Evolutionary conservation across 2,888 invertebrate species (phyloP).

Genomic region (Zeuzera pyrina): DNA sequence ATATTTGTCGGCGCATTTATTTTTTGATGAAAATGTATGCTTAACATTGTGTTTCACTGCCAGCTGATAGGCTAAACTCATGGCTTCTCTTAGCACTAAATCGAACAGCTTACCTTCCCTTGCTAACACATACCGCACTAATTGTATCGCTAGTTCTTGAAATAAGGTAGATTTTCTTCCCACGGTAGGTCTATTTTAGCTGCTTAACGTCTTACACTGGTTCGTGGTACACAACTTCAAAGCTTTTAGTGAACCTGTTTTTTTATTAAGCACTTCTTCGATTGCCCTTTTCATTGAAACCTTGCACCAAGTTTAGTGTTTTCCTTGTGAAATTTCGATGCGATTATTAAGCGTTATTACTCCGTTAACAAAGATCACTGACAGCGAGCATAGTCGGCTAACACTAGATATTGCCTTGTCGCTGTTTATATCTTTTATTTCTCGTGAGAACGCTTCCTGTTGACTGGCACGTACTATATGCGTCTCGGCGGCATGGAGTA

Average conservation of each 20-base stretch:
- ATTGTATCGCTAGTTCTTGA: slow-evolving; percentile 7
- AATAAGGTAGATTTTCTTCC: slow-evolving; percentile 9
- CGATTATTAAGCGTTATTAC: no score
- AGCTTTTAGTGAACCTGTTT: slow-evolving; percentile 11
- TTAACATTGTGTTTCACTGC: no score
- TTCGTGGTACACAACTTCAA: slow-evolving; percentile 7
- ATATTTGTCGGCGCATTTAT: slow-evolving; percentile 1
- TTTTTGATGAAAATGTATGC: no score
- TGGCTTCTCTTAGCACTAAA: no score
- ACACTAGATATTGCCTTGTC: no score
- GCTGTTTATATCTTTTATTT: no score
- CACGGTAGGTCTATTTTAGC: slow-evolving; percentile 7
- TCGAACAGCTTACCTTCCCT: slow-evolving; percentile 9
- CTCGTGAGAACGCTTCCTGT: no score
- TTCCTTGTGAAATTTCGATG: slow-evolving; percentile 9
- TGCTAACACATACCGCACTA: slow-evolving; percentile 7
- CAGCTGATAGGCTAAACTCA: neutral
- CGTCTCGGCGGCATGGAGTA: no score
- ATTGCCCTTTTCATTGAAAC: slow-evolving; percentile 7
- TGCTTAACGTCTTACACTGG: slow-evolving; percentile 6
- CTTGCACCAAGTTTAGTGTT: slow-evolving; percentile 9
- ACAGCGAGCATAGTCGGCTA: no score
- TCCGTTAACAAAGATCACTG: no score
- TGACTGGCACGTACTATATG: no score
- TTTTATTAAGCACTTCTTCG: slow-evolving; percentile 6